Percentiles rank a stretch among this genome's conserved stretches.
Conservation (phyloP, 2,113 vertebrate species). For the Spheniscus mendiculus region DNA sequence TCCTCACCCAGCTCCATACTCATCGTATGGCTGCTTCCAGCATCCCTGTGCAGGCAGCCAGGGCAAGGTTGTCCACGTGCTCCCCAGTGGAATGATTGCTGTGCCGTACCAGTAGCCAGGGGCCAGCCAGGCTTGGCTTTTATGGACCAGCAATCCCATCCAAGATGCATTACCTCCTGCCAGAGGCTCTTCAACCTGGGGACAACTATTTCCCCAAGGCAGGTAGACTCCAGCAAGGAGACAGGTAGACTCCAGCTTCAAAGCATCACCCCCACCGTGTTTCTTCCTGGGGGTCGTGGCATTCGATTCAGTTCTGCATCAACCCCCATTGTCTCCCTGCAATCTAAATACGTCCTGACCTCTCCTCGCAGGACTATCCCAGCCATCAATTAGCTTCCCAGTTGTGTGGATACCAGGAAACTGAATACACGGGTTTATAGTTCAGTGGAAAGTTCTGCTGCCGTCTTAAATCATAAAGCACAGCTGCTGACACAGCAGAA, state of each 20-base stretch:
- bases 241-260: background rate
- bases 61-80: background rate
- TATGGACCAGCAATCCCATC: background rate
- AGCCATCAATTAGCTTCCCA: background rate
- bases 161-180: background rate
- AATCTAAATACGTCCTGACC: background rate
- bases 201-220: background rate
- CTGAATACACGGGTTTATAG: background rate
- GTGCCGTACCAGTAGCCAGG: rapidly evolving
- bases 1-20: rapidly evolving
- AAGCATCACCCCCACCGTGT: rapidly evolving
- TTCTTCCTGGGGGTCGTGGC: background rate
- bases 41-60: background rate
- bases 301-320: rapidly evolving
- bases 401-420: conserved; percentile 25
- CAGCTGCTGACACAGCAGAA: conserved; percentile 55
- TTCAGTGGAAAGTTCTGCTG: conserved; percentile 57
- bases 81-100: rapidly evolving
- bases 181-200: background rate
- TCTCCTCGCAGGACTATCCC: background rate
- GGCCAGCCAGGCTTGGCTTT: background rate
- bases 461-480: conserved; percentile 35
- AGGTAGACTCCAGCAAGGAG: background rate
- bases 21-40: background rate
- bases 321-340: background rate